Evolutionary conservation across 2,113 vertebrate genomes (phyloP).

Genomic region (Takifugu flavidus): DNA sequence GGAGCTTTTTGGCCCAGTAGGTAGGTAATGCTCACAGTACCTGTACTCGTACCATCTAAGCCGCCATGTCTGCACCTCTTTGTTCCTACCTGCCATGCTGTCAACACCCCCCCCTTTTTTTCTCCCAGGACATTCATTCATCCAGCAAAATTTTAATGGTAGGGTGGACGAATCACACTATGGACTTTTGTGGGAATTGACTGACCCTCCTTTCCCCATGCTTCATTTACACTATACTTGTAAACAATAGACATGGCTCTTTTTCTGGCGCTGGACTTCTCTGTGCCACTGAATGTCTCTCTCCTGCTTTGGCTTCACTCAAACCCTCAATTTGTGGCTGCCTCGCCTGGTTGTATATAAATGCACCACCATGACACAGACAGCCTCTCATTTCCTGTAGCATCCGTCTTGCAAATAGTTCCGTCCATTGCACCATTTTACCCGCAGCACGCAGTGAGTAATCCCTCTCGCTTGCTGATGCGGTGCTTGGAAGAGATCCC

Average conservation of each 20-base stretch:
- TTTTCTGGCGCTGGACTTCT: constrained; percentile 14
- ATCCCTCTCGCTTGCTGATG: too few species aligned
- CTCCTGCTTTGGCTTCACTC: background rate
- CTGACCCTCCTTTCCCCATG: constrained; percentile 7
- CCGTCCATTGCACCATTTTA: too few species aligned
- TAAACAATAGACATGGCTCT: constrained; percentile 1
- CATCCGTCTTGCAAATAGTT: too few species aligned
- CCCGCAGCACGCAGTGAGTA: too few species aligned
- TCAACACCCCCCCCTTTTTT: background rate
- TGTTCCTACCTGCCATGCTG: constrained; percentile 41
- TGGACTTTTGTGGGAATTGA: constrained; percentile 27
- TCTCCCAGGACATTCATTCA: constrained; percentile 12
- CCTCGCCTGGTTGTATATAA: too few species aligned
- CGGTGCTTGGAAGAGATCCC: too few species aligned
- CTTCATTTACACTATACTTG: constrained; percentile 12
- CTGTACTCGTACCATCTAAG: constrained; percentile 14
- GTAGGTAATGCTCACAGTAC: constrained; percentile 77
- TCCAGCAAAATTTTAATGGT: constrained; percentile 18
- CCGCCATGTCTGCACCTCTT: constrained; percentile 27
- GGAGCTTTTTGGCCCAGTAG: constrained; percentile 87
- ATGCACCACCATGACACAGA: too few species aligned
- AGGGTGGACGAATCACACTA: constrained; percentile 3
- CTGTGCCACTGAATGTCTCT: constrained; percentile 8
- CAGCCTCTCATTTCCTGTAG: too few species aligned
- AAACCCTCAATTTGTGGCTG: too few species aligned